phyloP scores from a whole-genome alignment of 1,140 invertebrate genomes.

The Aphelenchoides fujianensis region DNA sequence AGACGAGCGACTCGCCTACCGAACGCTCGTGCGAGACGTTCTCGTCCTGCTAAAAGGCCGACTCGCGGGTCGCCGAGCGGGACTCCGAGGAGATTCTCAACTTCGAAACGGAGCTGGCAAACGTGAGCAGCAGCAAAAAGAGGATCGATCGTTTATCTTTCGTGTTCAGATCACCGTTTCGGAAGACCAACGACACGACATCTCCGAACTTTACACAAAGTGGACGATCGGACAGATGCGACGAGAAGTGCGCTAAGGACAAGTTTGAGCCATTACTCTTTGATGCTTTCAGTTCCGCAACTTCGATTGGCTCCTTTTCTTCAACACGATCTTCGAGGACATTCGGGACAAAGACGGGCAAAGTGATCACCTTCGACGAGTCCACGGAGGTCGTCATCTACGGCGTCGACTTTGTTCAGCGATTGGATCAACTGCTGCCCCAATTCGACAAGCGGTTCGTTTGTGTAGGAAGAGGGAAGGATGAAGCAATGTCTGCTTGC shows the following conservation, averaged over 20 bases:
- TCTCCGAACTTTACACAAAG: slow-evolving; percentile 61
- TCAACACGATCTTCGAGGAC: slow-evolving; percentile 59
- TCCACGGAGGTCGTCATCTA: slow-evolving; percentile 58
- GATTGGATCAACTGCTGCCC: slow-evolving; percentile 56
- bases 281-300: too few species aligned
- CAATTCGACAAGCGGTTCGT: slow-evolving; percentile 53
- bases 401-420: slow-evolving; percentile 58
- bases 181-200: slow-evolving; percentile 61
- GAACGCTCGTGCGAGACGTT: slow-evolving; percentile 56
- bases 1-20: slow-evolving; percentile 58
- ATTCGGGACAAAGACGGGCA: slow-evolving; percentile 42
- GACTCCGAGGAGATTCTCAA: slow-evolving; percentile 74
- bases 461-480: too few species aligned
- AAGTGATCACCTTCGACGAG: slow-evolving; percentile 51
- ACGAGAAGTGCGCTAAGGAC: too few species aligned
- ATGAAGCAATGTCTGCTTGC: too few species aligned
- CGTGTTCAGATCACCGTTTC: slow-evolving; percentile 58
- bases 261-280: too few species aligned
- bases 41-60: slow-evolving; percentile 70
- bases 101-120: slow-evolving; percentile 77
- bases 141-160: not conserved
- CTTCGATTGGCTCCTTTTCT: slow-evolving; percentile 59
- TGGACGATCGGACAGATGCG: slow-evolving; percentile 60
- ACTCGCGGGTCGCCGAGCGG: slow-evolving; percentile 66
- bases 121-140: slow-evolving; percentile 67